Evolutionary conservation across 1,140 invertebrate species (phyloP).

Genomic region (Drosophila malerkotliana): DNA sequence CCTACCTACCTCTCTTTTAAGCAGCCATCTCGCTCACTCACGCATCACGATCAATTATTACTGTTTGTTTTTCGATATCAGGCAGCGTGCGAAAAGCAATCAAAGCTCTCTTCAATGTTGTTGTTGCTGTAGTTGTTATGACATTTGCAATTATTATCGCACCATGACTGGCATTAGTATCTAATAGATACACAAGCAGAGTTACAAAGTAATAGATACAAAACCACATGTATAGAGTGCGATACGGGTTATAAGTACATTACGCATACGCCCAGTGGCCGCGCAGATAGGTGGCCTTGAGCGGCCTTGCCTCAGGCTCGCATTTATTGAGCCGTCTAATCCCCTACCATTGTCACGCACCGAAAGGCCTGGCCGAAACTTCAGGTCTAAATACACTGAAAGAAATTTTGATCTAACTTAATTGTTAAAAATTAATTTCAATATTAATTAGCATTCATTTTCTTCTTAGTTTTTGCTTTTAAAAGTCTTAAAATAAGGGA

Average conservation of each 20-base stretch:
- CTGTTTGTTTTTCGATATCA: constrained; percentile 32
- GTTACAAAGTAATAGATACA: too few relatives aligned
- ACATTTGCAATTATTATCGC: constrained; percentile 50
- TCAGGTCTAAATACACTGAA: neutral
- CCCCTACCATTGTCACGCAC: constrained; percentile 40
- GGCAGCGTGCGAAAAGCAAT: constrained; percentile 33
- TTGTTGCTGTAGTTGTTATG: neutral
- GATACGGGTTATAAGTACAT: constrained; percentile 11
- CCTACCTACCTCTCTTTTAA: neutral
- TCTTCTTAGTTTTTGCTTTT: too few relatives aligned
- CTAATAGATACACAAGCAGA: neutral
- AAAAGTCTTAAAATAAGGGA: too few relatives aligned
- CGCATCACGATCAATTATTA: constrained; percentile 53
- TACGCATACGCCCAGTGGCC: constrained; percentile 29
- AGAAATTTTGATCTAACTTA: neutral
- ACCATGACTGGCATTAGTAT: constrained; percentile 27
- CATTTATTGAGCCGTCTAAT: constrained; percentile 38
- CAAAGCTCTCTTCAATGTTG: constrained; percentile 29
- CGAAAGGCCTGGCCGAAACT: neutral
- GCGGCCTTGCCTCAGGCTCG: constrained; percentile 34
- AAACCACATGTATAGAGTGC: too few relatives aligned
- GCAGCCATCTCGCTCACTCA: constrained; percentile 6
- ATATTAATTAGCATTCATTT: too few relatives aligned
- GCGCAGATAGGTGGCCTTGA: constrained; percentile 13
- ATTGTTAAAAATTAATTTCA: too few relatives aligned